Evolutionary conservation across 2,113 vertebrate genomes (phyloP), one percentile per base, ranked within the genome.

Genomic region (Oryzias curvinotus): DNA sequence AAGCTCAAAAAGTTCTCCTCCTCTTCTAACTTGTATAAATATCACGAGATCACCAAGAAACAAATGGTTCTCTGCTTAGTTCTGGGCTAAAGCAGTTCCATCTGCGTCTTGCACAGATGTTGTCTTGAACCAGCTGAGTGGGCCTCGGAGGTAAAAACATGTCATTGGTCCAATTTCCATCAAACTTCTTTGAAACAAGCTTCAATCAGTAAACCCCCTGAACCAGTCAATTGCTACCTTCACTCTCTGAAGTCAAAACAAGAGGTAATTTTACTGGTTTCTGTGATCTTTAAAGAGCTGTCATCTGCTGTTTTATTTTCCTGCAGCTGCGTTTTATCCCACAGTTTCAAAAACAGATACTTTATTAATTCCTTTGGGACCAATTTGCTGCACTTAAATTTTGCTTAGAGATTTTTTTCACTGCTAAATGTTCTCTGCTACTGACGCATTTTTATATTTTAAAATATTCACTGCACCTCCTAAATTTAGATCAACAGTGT

Each of bases 171-270:
- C 45, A 68, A 71, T 68, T 67, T 44, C 49, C 21, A 23, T 73
- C 54, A 62, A 64, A 50, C 19, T 26, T 70, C n/a, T 44, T 26
- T 67, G 17, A 68, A 71, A 81, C 57, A 59, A 63, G 58, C 44
- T 62, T 68, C 55, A 73, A 60, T 80, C 71, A 72, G 53, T 48
- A 53, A 26, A 53, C 30, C 42, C 21, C 60, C 30, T 65, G 51
- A 72, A 55, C 28, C 53, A 65, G 52, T 59, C 14, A 14, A 80
- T 80, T 73, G 41, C 71, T 42, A 47, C 58, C 65, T 62, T 73
- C 50, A 70, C 53, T 52, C 26, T 66, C 56, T 64, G 55, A 59
- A 68, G 52, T 52, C n/a, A 57, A 41, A 57, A 57, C 46, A 61
- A 67, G 16, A 28, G 25, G 49, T 51, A 13, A 64, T 75, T 56